These are phyloP conservation scores for Phyllopteryx taeniolatus DNA, from an alignment of 2,113 vertebrate genomes.

Conservation along the genomic window DNA sequence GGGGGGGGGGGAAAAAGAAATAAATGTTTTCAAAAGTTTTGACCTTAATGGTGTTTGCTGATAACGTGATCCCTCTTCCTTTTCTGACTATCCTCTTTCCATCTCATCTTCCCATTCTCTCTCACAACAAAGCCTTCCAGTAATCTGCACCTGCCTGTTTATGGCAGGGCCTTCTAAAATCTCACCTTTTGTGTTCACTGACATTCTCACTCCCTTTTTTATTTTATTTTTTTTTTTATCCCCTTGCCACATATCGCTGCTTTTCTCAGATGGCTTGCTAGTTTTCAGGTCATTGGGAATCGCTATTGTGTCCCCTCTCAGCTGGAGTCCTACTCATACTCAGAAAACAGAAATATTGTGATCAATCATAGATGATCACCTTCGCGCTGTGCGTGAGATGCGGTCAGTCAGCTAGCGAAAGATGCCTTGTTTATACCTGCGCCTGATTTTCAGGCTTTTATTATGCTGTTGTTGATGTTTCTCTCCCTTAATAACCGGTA, in stretches of 20 bases:
- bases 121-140: conserved; percentile 35
- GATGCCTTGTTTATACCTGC: conserved; percentile 22
- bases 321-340: conserved; percentile 56
- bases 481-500: conserved; percentile 38
- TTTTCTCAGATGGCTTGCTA: conserved; percentile 44
- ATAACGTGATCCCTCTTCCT: conserved; percentile 22
- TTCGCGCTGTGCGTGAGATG: background rate
- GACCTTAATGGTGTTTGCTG: conserved; percentile 20
- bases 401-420: background rate
- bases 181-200: conserved; percentile 43
- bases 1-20: no score
- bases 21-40: background rate
- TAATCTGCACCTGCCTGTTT: conserved; percentile 46
- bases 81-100: conserved; percentile 13
- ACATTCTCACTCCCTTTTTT: conserved; percentile 42
- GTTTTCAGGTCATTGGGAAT: conserved; percentile 70
- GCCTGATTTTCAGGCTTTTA: conserved; percentile 30
- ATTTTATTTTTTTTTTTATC: conserved; percentile 8
- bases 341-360: conserved; percentile 16
- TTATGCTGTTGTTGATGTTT: conserved; percentile 34
- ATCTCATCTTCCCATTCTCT: conserved; percentile 21
- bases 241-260: background rate
- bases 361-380: no score
- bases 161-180: conserved; percentile 17
- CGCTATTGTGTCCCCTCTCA: conserved; percentile 61